phyloP scores from a whole-genome alignment of 2,797 vertebrate species.

The Gymnopithys bicolor region DNA sequence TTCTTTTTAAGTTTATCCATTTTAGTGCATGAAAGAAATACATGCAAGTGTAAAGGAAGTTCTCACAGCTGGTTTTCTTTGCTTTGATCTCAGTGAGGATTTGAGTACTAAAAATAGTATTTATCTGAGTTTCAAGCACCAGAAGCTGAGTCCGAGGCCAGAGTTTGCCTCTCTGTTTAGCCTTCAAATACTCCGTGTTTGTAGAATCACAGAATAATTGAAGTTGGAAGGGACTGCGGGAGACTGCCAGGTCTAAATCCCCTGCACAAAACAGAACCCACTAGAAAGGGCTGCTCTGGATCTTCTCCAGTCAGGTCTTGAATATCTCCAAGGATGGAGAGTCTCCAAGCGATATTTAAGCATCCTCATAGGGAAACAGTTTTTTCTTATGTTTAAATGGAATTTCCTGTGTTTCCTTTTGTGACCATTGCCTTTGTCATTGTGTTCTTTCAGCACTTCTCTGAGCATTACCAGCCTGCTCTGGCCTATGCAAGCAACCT shows the following conservation, averaged over 20 bases:
- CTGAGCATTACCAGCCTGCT: not conserved
- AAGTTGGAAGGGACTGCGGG: not conserved
- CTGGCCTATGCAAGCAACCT: not conserved
- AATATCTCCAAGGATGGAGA: not conserved
- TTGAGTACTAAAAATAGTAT: not conserved
- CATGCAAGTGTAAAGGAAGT: not conserved
- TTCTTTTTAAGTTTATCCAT: conserved; percentile 9
- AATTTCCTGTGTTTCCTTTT: not conserved
- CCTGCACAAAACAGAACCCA: not conserved
- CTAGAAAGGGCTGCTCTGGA: not conserved
- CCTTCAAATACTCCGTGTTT: not conserved
- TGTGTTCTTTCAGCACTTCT: not conserved
- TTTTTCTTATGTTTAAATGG: not conserved
- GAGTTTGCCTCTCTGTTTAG: not conserved
- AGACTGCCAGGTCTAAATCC: not conserved
- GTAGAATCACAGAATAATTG: not conserved
- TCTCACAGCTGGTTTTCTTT: not conserved
- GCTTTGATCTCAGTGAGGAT: not conserved
- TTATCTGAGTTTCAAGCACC: not conserved
- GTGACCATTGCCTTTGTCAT: not conserved
- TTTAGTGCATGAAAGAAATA: not conserved
- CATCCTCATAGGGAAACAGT: not conserved
- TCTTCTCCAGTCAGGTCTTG: not conserved
- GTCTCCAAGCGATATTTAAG: not conserved
- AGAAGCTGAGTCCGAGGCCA: not conserved